Conservation (phyloP, 2,797 vertebrate genomes). For the Sebastes elongatus region DNA sequence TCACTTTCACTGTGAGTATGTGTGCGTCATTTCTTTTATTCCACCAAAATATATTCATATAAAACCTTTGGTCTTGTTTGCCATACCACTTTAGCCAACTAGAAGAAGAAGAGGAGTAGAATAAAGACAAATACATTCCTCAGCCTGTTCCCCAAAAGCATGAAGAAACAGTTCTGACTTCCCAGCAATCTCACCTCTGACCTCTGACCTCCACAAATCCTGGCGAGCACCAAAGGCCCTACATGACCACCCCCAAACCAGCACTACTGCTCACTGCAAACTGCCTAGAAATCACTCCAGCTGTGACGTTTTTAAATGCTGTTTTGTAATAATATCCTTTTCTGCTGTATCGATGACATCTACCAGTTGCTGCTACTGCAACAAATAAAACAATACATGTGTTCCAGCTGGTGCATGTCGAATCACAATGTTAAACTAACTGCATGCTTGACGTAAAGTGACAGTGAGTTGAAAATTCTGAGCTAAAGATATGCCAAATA, state of each 20-base stretch:
- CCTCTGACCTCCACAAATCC: slow-evolving; percentile 83
- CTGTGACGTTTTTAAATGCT: slow-evolving; percentile 11
- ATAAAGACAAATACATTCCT: slow-evolving; percentile 20
- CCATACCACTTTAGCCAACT: background rate
- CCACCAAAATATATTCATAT: background rate
- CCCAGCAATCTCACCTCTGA: slow-evolving; percentile 76
- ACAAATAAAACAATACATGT: slow-evolving; percentile 3
- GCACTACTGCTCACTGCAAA: slow-evolving; percentile 29
- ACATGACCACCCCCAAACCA: slow-evolving; percentile 54
- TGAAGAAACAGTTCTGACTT: slow-evolving; percentile 70
- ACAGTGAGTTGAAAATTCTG: background rate
- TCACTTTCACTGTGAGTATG: background rate
- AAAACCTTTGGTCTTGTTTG: slow-evolving; percentile 1
- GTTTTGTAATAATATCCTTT: slow-evolving; percentile 15
- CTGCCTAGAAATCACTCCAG: slow-evolving; percentile 29
- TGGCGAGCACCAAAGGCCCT: slow-evolving; percentile 52
- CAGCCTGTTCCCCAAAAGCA: slow-evolving; percentile 65
- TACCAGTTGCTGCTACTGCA: background rate
- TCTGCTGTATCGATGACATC: slow-evolving; percentile 10
- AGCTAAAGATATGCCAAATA: background rate
- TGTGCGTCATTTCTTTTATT: background rate
- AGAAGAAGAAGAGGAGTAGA: background rate
- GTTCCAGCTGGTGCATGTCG: background rate
- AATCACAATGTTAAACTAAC: background rate
- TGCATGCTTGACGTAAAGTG: background rate